These are phyloP conservation scores for Anthoptus insignis DNA, from an alignment of 2,888 invertebrate species.

Conservation along the genomic window DNA sequence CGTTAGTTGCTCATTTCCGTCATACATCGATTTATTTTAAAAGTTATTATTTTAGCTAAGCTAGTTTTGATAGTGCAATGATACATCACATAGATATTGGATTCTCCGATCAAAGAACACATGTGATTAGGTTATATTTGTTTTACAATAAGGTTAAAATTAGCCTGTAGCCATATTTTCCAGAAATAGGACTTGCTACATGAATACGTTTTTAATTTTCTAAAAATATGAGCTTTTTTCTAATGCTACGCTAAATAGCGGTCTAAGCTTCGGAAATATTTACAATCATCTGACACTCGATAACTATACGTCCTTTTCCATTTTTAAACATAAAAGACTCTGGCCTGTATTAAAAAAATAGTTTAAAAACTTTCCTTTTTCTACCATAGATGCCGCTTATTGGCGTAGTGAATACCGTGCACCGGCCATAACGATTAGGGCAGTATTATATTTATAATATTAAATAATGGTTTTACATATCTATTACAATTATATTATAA, in stretches of 20 bases:
- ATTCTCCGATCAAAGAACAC: conserved; percentile 22
- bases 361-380: neutral
- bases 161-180: conserved; percentile 16
- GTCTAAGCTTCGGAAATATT: conserved; percentile 5
- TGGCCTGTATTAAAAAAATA: neutral
- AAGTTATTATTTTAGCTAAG: conserved; percentile 45
- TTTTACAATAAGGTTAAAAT: conserved; percentile 21
- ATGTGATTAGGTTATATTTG: conserved; percentile 34
- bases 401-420: conserved; percentile 4
- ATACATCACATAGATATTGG: conserved; percentile 50
- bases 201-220: conserved; percentile 15
- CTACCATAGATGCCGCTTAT: conserved; percentile 2
- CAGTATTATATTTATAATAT: conserved; percentile 2
- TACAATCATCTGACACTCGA: neutral
- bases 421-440: neutral
- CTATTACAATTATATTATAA: conserved; percentile 12
- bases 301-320: conserved; percentile 7
- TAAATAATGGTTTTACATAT: conserved; percentile 18
- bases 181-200: conserved; percentile 3
- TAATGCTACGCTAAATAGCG: conserved; percentile 6
- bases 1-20: conserved; percentile 72
- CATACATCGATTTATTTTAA: conserved; percentile 73
- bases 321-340: conserved; percentile 3
- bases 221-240: neutral
- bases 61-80: conserved; percentile 52